Evolutionary conservation across 1,140 invertebrate species (phyloP).

Genomic region (Aradophagus sp.): DNA sequence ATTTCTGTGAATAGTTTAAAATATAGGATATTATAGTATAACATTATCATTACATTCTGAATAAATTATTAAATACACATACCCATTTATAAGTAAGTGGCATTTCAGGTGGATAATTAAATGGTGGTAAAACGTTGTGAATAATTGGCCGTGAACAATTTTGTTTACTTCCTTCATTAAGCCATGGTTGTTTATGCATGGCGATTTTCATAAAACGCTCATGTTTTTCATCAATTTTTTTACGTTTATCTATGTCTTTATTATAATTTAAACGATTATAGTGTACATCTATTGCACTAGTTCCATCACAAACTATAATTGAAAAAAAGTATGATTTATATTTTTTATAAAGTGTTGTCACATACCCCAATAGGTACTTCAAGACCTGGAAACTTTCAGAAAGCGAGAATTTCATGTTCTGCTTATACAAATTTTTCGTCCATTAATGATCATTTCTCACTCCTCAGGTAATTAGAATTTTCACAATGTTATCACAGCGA

Average conservation of each 20-base stretch:
- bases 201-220: constrained; percentile 35
- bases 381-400: background rate
- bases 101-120: constrained; percentile 39
- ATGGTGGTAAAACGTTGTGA: constrained; percentile 18
- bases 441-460: too few species aligned
- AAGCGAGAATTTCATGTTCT: too few species aligned
- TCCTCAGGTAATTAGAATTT: too few species aligned
- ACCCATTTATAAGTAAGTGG: constrained; percentile 40
- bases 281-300: constrained; percentile 18
- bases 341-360: too few species aligned
- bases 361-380: too few species aligned
- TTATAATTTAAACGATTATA: constrained; percentile 20
- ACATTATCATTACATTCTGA: background rate
- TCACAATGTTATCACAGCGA: too few species aligned
- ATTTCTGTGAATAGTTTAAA: constrained; percentile 32
- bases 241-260: constrained; percentile 2
- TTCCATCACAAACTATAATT: constrained; percentile 46
- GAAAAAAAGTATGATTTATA: constrained; percentile 3
- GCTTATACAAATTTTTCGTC: too few species aligned
- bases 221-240: constrained; percentile 40
- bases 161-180: constrained; percentile 15
- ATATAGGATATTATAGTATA: background rate
- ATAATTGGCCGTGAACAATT: constrained; percentile 4
- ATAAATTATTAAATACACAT: constrained; percentile 3
- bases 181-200: constrained; percentile 26